Conservation (phyloP, 2,888 invertebrate species). For the Melipona beecheii region DNA sequence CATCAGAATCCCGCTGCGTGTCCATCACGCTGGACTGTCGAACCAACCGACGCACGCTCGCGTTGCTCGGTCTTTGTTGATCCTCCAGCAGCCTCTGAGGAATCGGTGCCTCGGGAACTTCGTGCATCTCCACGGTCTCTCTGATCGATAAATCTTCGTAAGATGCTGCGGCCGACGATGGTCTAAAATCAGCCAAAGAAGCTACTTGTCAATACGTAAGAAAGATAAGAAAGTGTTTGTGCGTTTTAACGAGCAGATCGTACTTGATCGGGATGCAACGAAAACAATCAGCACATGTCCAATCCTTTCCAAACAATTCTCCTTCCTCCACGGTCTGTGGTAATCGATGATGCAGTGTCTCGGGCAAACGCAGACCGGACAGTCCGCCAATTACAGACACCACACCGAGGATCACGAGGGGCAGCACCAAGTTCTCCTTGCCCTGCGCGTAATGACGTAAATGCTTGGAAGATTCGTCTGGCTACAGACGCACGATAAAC, state of each 20-base stretch:
- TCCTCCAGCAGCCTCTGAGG: slow-evolving; percentile 64
- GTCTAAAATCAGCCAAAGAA: slow-evolving; percentile 75
- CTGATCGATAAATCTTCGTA: slow-evolving; percentile 91
- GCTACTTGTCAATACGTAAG: neutral
- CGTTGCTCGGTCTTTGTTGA: slow-evolving; percentile 61
- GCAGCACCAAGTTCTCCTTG: slow-evolving; percentile 92
- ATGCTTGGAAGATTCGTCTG: neutral
- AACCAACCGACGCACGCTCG: slow-evolving; percentile 86
- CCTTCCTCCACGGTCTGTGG: slow-evolving; percentile 96
- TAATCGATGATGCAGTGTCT: slow-evolving; percentile 92
- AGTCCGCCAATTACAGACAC: slow-evolving; percentile 93
- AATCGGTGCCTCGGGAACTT: slow-evolving; percentile 72
- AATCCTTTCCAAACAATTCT: slow-evolving; percentile 93
- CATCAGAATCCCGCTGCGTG: slow-evolving; percentile 91
- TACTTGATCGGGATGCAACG: slow-evolving; percentile 90
- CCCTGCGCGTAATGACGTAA: slow-evolving; percentile 86
- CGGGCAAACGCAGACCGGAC: slow-evolving; percentile 92
- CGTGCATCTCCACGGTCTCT: slow-evolving; percentile 81
- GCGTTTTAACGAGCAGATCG: slow-evolving; percentile 25
- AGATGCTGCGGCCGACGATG: slow-evolving; percentile 86
- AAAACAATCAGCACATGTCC: slow-evolving; percentile 90
- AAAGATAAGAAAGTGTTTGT: neutral
- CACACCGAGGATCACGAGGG: slow-evolving; percentile 93
- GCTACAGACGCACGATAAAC: neutral
- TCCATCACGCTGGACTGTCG: slow-evolving; percentile 93